Evolutionary conservation across 2,797 vertebrate genomes (phyloP), one percentile per base, ranked within the genome.

Genomic region (Phalanger gymnotis): DNA sequence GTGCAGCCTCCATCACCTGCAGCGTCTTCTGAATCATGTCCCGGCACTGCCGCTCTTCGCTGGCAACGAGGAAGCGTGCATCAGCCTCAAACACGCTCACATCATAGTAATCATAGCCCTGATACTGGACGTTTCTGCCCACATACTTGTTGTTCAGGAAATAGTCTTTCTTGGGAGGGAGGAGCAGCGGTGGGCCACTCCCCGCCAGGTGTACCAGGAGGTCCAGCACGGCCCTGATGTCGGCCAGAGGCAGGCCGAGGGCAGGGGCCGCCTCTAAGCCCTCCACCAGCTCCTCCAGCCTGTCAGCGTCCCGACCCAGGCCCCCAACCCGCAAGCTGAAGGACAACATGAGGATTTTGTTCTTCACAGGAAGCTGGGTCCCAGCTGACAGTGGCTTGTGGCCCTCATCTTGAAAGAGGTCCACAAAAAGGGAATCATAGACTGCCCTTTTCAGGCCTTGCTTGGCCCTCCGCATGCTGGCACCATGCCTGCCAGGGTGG

Each of bases 311-410:
- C 52, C 99, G 98, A 30, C 98, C 96, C 54, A 99, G 98, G 27
- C 99, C 99, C 0, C 99, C 99, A 81, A 99, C 99, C 0, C 99
- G 98, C 96, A 99, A 94, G 97, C 99, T 99, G 95, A 99, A 99
- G 91, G 99, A 99, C 96, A 99, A 98, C 99, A 99, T 99, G 96
- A 99, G 98, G 94, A 99, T 98, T 98, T 99, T 99, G 98, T 99
- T 99, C 94, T 99, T 99, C 92, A 99, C 98, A 0, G 99, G 99
- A 0, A 99, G 99, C 54, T 95, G 98, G 1, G 98, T 96, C 51
- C 96, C 0, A 0, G 96, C 96, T 4, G 98, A 97, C 3, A 98
- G 99, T 98, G 97, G 92, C 93, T 91, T 98, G 47, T 47, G 98
- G 58, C 96, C 73, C 91, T 99, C 99, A 0, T 99, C 99, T 94